These are phyloP conservation scores for Lepus timidus DNA, from an alignment of 2,113 vertebrate species.

Conservation along the genomic window DNA sequence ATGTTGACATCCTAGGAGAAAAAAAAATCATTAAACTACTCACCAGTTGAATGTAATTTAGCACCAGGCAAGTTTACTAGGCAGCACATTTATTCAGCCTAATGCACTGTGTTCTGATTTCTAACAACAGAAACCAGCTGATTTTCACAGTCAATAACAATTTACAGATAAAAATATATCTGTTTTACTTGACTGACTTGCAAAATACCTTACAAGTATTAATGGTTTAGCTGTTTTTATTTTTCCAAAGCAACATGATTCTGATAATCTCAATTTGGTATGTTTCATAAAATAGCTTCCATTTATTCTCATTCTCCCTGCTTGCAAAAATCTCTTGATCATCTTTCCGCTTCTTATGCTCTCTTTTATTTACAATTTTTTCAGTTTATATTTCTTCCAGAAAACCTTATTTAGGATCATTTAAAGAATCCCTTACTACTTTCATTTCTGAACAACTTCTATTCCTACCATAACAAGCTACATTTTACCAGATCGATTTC, in stretches of 20 bases:
- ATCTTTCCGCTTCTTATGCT: neutral
- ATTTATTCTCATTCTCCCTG: neutral
- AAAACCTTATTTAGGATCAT: neutral
- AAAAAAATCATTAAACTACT: slow-evolving; percentile 76
- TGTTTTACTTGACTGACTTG: slow-evolving; percentile 78
- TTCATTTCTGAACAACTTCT: neutral
- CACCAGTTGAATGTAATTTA: slow-evolving; percentile 84
- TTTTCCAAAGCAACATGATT: neutral
- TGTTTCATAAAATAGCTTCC: slow-evolving; percentile 20
- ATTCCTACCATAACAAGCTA: neutral
- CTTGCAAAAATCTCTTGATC: neutral
- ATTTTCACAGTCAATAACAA: slow-evolving; percentile 84
- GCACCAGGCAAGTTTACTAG: slow-evolving; percentile 80
- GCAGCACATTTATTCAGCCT: slow-evolving; percentile 81
- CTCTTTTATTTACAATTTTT: neutral
- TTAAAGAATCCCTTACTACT: neutral
- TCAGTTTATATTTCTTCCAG: neutral
- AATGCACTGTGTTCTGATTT: slow-evolving; percentile 80
- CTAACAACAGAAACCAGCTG: slow-evolving; percentile 79
- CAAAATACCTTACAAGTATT: slow-evolving; percentile 70
- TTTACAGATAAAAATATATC: slow-evolving; percentile 88
- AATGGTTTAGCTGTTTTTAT: slow-evolving; percentile 74
- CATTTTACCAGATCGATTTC: neutral
- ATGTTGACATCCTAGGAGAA: slow-evolving; percentile 44
- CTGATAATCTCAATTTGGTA: slow-evolving; percentile 7